phyloP scores from a whole-genome alignment of 2,888 invertebrate species.

The Sisyra nigra region DNA sequence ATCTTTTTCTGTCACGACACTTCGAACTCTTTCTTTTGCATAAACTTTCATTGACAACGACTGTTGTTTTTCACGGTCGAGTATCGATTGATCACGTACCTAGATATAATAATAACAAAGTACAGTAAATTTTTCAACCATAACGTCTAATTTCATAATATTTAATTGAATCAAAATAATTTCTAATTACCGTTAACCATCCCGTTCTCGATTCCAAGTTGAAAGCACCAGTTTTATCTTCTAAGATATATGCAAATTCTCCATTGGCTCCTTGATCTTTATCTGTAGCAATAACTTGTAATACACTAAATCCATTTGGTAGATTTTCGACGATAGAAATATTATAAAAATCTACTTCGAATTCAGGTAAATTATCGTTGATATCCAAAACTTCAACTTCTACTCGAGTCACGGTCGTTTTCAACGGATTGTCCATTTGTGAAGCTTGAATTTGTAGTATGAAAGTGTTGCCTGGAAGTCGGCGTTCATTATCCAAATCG shows the following conservation, averaged over 20 bases:
- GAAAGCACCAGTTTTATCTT: slow-evolving; percentile 60
- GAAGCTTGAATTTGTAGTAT: slow-evolving; percentile 62
- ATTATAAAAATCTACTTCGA: slow-evolving; percentile 79
- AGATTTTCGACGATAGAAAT: slow-evolving; percentile 85
- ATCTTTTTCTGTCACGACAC: slow-evolving; percentile 39
- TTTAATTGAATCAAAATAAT: neutral
- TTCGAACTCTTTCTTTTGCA: slow-evolving; percentile 60
- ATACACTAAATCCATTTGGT: slow-evolving; percentile 61
- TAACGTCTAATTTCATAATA: neutral
- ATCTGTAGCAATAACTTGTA: slow-evolving; percentile 58
- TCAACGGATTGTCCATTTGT: slow-evolving; percentile 61
- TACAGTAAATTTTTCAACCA: neutral
- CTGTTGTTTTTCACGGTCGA: slow-evolving; percentile 65
- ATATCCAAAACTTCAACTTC: slow-evolving; percentile 60
- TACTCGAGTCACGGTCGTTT: slow-evolving; percentile 54
- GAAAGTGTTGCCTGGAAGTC: slow-evolving; percentile 61
- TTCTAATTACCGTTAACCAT: slow-evolving; percentile 61
- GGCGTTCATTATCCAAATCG: slow-evolving; percentile 58
- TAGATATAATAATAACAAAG: slow-evolving; percentile 12
- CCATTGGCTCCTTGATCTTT: slow-evolving; percentile 75
- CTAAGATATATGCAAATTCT: slow-evolving; percentile 64
- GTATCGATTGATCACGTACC: slow-evolving; percentile 40
- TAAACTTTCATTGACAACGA: slow-evolving; percentile 59
- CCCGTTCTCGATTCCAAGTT: slow-evolving; percentile 63
- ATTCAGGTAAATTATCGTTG: slow-evolving; percentile 74